Evolutionary conservation across 1,140 invertebrate species (phyloP).

Genomic region (Orussus abietinus): DNA sequence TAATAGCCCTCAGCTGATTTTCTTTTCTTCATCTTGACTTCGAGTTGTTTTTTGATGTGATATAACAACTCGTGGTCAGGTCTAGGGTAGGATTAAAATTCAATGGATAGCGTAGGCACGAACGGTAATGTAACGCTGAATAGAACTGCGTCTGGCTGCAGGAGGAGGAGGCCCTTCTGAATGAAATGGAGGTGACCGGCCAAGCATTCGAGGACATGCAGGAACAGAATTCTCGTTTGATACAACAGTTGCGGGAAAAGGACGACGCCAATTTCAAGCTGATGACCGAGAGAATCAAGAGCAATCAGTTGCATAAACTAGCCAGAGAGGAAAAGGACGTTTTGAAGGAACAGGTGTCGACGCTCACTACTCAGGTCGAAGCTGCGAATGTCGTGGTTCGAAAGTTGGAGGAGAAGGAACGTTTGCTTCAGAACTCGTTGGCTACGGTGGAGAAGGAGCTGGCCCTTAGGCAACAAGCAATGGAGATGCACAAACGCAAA

Average conservation of each 20-base stretch:
- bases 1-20: no score
- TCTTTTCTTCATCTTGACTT: no score
- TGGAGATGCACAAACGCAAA: slow-evolving; percentile 98
- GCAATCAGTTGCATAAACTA: slow-evolving; percentile 93
- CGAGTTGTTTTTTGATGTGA: no score
- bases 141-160: slow-evolving; percentile 54
- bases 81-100: no score
- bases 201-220: slow-evolving; percentile 99
- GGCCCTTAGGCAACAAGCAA: slow-evolving; percentile 82
- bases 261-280: slow-evolving; percentile 99
- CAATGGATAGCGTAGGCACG: slow-evolving; percentile 29
- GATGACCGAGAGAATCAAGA: slow-evolving; percentile 97
- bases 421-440: slow-evolving; percentile 87
- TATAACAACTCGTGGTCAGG: no score
- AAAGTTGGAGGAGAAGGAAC: slow-evolving; percentile 95
- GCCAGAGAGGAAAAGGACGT: slow-evolving; percentile 92
- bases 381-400: slow-evolving; percentile 92
- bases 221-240: slow-evolving; percentile 93
- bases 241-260: slow-evolving; percentile 95
- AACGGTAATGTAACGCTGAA: slow-evolving; percentile 49
- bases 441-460: slow-evolving; percentile 94
- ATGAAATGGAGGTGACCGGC: slow-evolving; percentile 99
- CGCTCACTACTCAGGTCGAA: slow-evolving; percentile 87
- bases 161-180: slow-evolving; percentile 95
- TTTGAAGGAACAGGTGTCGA: slow-evolving; percentile 83